Evolutionary conservation across 2,797 vertebrate species (phyloP), one percentile per base, ranked within the genome.

Genomic region (Lagodon rhomboides): DNA sequence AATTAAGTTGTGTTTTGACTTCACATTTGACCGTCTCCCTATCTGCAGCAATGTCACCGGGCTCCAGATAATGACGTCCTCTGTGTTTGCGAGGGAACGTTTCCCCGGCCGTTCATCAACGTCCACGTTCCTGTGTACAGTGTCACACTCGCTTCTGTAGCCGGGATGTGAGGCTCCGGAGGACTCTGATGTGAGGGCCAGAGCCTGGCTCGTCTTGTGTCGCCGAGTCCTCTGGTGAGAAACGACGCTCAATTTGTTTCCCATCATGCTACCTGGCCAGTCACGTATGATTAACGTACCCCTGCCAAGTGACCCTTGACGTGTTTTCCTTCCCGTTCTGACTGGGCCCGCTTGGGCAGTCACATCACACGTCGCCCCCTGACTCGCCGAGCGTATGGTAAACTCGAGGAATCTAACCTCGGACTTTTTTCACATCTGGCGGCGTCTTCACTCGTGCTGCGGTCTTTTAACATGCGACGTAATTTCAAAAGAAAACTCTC

Each of bases 201-300:
- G 34, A 43, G 73, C 49, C 63, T 8, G 17, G 75, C 83, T 85
- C 72, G 81, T 85, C 84, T 85, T 8, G 62, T 53, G 87, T 73
- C n/a, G 79, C 82, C 8, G 64, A 80, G 73, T 75, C 83, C 73
- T 84, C 82, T 64, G 84, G 73, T 87, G 89, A 89, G 87, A 83
- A 91, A 89, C 82, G 90, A 92, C 91, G 91, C 89, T 93, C 91
- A 68, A 91, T 93, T 95, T 95, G 93, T 94, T 92, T 91, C 89
- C 88, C 91, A 93, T 93, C 93, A 87, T 80, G 90, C 88, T 81
- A 91, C 93, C 93, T 88, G 89, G 75, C 79, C 83, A 86, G 90
- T 91, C 91, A 71, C 66, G 69, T 90, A 83, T 84, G 89, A 91
- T 93, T 86, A 93, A 83, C 85, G 70, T 74, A 83, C 60, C 83